Evolutionary conservation across 2,113 vertebrate genomes (phyloP).

Genomic region (Ovibos moschatus): DNA sequence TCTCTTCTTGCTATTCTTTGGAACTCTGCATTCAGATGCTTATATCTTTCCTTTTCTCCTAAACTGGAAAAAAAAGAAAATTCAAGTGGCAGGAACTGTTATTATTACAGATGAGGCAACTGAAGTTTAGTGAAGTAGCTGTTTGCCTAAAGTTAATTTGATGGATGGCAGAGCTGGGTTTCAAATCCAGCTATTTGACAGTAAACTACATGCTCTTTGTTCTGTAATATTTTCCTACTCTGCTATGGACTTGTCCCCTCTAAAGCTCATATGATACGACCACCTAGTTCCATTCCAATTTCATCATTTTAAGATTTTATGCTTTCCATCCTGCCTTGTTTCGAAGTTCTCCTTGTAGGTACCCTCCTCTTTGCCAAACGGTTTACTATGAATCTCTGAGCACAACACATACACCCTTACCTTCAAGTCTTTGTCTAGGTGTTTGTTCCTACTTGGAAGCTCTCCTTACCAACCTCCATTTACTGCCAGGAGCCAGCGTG

Average conservation of each 20-base stretch:
- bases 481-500: too few species aligned
- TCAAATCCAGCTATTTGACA: conserved; percentile 10
- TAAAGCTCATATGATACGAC: neutral
- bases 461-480: neutral
- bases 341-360: neutral
- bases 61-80: neutral
- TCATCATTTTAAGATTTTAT: neutral
- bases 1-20: too few species aligned
- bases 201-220: neutral
- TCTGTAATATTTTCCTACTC: neutral
- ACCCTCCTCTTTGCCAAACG: neutral
- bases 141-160: neutral
- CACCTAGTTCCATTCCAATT: neutral
- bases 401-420: neutral
- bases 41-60: neutral
- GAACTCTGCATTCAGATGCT: too few species aligned
- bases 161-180: neutral
- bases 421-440: neutral
- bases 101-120: neutral
- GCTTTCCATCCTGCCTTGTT: neutral
- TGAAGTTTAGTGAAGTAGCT: neutral
- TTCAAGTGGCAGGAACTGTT: neutral
- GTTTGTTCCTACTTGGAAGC: neutral
- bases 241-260: neutral
- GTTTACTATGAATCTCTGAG: neutral